phyloP scores from a whole-genome alignment of 2,797 vertebrate genomes.

The Gallirallus australis region DNA sequence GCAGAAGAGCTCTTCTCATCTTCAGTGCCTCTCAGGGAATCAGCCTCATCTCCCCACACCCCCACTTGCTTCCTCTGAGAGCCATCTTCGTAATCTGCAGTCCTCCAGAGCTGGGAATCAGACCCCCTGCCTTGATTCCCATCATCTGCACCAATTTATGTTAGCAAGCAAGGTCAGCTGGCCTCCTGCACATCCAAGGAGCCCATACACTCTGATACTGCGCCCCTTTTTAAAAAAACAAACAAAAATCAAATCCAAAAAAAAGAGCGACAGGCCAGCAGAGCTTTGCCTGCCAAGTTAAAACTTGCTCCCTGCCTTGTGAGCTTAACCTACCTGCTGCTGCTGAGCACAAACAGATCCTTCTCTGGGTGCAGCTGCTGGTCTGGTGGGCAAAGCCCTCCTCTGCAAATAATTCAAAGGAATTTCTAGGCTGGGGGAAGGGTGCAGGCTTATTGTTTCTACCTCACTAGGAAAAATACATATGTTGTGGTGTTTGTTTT shows the following conservation, averaged over 20 bases:
- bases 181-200: background rate
- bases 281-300: background rate
- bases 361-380: background rate
- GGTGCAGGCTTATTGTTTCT: background rate
- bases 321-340: background rate
- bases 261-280: background rate
- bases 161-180: slow-evolving; percentile 16
- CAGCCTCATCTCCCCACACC: background rate
- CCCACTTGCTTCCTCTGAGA: background rate
- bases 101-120: slow-evolving; percentile 23
- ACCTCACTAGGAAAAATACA: background rate
- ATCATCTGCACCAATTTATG: slow-evolving; percentile 18
- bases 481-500: background rate
- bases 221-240: background rate
- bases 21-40: background rate
- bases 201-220: background rate
- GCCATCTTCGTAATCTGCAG: slow-evolving; percentile 14
- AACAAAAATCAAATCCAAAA: background rate
- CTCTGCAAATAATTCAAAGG: background rate
- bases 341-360: background rate
- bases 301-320: background rate
- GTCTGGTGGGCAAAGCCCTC: background rate
- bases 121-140: slow-evolving; percentile 58
- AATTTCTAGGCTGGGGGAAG: background rate
- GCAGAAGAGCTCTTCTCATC: background rate